Conservation (phyloP, 30 jellyfish, hydroid and myxozoan genomes). For the Hydra vulgaris region DNA sequence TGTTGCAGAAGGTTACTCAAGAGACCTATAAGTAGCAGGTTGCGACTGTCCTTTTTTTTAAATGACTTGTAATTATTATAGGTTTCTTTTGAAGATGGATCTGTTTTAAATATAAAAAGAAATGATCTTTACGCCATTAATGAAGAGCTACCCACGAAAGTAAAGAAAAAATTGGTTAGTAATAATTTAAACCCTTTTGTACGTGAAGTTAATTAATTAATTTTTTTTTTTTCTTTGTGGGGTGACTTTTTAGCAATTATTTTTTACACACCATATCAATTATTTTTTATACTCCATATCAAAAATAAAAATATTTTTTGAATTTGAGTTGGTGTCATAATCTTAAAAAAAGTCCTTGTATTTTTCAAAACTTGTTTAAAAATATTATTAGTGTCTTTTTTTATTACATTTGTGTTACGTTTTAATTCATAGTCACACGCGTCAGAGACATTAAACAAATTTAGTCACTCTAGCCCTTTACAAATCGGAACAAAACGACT, state of each 20-base stretch:
- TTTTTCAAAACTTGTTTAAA: not conserved
- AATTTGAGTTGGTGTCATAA: no score
- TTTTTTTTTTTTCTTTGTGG: no score
- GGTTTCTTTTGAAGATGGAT: conserved; percentile 81
- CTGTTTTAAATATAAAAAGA: conserved; percentile 48
- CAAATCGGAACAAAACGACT: conserved; percentile 21
- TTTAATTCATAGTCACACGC: conserved; percentile 18
- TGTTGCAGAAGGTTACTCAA: no score
- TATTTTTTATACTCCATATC: no score
- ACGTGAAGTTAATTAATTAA: no score
- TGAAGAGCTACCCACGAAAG: conserved; percentile 66
- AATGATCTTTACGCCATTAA: conserved; percentile 51
- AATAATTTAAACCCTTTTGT: not conserved
- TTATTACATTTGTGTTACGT: not conserved
- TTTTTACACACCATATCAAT: no score
- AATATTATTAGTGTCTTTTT: not conserved
- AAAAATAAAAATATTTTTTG: no score
- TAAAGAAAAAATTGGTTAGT: conserved; percentile 58
- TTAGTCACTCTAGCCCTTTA: not conserved
- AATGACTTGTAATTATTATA: no score
- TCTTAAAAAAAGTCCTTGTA: no score
- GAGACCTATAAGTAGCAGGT: no score
- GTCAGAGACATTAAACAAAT: conserved; percentile 21
- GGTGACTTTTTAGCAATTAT: no score
- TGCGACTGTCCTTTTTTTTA: no score